A percentile compares a stretch with the other conserved stretches of the same genome.
These are phyloP conservation scores for Anhinga rufa DNA, from an alignment of 2,113 vertebrate species.

Conservation along the genomic window DNA sequence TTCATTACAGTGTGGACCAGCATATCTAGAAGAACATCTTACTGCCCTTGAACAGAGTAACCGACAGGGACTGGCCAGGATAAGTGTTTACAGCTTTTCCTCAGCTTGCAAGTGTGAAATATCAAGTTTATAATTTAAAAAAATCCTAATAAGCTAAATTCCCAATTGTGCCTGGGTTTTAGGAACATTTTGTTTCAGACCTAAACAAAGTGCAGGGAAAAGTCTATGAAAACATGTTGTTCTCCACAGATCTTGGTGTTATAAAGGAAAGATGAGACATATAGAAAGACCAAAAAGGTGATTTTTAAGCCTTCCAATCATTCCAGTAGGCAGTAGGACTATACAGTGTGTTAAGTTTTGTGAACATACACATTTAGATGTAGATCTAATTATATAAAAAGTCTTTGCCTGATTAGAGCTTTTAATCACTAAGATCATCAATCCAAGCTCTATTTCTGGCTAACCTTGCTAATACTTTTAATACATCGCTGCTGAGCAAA, in stretches of 20 bases:
- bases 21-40: background rate
- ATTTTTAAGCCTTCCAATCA: background rate
- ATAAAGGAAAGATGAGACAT: background rate
- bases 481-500: background rate
- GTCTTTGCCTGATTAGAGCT: background rate
- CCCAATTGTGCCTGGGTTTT: background rate
- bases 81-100: background rate
- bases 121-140: background rate
- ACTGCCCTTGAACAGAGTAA: background rate
- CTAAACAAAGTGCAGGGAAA: background rate
- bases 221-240: background rate
- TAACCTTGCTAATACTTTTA: background rate
- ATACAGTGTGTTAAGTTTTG: background rate
- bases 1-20: background rate
- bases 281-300: background rate
- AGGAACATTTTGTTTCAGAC: background rate
- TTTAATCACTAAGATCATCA: background rate
- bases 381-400: background rate
- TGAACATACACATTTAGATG: background rate
- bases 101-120: background rate
- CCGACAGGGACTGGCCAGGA: background rate
- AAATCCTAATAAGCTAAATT: background rate
- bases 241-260: background rate
- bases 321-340: background rate
- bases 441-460: background rate